Percentiles rank a stretch among this genome's conserved stretches.
phyloP scores from a whole-genome alignment of 1,140 invertebrate genomes.

The Pseudomyrmex pallidus region DNA sequence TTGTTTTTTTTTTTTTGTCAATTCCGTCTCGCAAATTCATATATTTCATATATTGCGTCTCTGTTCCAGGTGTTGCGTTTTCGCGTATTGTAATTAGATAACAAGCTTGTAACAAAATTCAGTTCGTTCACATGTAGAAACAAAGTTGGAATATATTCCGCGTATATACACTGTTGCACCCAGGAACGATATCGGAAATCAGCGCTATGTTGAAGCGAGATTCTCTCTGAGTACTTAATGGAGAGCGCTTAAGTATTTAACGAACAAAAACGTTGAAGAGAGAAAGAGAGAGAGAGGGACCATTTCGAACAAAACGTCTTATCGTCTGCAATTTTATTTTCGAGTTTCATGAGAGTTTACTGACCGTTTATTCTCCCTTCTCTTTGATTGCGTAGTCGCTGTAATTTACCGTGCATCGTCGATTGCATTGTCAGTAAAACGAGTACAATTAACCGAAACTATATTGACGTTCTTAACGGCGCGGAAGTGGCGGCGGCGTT shows the following conservation, averaged over 20 bases:
- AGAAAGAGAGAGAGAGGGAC: not conserved
- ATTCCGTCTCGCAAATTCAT: constrained; percentile 47
- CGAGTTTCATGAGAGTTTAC: not conserved
- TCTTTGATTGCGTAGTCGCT: constrained; percentile 37
- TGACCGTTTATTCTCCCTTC: constrained; percentile 32
- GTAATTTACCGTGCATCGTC: constrained; percentile 15
- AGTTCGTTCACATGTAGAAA: too few relatives aligned
- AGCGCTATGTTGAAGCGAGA: not conserved
- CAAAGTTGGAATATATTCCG: not conserved
- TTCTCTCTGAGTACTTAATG: constrained; percentile 23
- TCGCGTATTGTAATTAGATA: constrained; percentile 43
- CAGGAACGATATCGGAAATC: constrained; percentile 2
- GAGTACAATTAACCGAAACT: constrained; percentile 58
- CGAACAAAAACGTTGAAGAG: too few relatives aligned
- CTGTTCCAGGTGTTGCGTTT: constrained; percentile 43
- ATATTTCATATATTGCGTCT: constrained; percentile 27
- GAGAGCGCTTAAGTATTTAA: constrained; percentile 32
- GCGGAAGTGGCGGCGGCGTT: constrained; percentile 5
- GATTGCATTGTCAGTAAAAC: not conserved
- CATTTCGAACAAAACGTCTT: not conserved
- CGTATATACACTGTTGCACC: not conserved
- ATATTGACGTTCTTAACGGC: constrained; percentile 31
- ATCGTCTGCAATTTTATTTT: constrained; percentile 29
- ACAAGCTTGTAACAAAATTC: constrained; percentile 37
- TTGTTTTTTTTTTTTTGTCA: constrained; percentile 6